These are phyloP conservation scores for Heliconius nattereri DNA, from an alignment of 1,140 invertebrate species.

Conservation along the genomic window DNA sequence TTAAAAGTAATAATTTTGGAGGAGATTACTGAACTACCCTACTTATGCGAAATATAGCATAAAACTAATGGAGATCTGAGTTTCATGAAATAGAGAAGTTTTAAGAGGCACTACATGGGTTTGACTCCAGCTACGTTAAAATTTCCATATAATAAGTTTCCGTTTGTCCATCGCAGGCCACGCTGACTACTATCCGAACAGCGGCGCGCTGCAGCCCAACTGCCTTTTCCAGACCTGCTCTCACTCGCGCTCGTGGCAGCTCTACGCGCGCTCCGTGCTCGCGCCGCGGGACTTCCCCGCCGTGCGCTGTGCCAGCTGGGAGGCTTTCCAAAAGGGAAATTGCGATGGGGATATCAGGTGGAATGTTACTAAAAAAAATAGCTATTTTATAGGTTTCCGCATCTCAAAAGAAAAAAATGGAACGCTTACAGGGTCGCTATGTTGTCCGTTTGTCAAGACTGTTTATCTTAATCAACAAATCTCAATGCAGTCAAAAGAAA, in stretches of 20 bases:
- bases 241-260: constrained; percentile 83
- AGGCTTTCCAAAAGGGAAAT: constrained; percentile 50
- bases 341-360: constrained; percentile 54
- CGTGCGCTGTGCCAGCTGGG: constrained; percentile 55
- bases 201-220: constrained; percentile 82
- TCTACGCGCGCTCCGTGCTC: constrained; percentile 83
- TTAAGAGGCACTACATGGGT: no score
- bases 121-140: neutral
- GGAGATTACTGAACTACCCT: no score
- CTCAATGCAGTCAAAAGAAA: no score
- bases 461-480: no score
- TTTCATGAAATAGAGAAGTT: no score
- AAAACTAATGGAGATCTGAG: no score
- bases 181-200: constrained; percentile 91
- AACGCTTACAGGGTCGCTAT: no score
- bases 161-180: constrained; percentile 78
- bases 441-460: no score
- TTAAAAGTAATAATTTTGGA: no score
- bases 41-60: no score
- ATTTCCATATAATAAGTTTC: neutral
- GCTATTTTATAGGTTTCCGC: no score
- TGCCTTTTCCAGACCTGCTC: constrained; percentile 83
- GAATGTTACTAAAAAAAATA: neutral
- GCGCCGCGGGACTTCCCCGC: constrained; percentile 54
- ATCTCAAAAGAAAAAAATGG: no score